Base-by-base conservation (phyloP, 2,888 invertebrate genomes). In the Parthenolecanium corni region DNA sequence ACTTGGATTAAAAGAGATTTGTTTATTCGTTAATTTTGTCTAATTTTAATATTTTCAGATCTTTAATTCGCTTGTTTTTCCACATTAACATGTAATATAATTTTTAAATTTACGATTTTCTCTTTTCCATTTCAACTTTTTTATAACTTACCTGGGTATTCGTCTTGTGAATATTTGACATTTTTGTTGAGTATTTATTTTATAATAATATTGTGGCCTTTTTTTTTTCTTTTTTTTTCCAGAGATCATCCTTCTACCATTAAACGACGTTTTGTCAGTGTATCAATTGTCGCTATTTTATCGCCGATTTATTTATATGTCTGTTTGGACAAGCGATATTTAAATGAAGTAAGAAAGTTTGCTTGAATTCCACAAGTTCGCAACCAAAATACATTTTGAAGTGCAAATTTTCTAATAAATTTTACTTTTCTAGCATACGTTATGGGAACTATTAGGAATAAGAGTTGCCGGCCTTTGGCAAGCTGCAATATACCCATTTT, bases 231-330 rank as follows among this genome's bases (percentile, higher is more conserved):
- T 51, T 66, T 65, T 54, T 68, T 65, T 78, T 82, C 67, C 76
- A 89, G 94, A 71, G 86, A 92, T 72, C 90, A 94, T 75, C 91
- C 93, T 14, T 80, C 84, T 9, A 89, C 87, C 4, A 89, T 94
- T 68, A 91, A 89, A 73, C 82, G 82, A 71, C 80, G 93, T 71
- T 93, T 93, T 73, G 79, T 88, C 68, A 91, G 93, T 74, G 90
- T 89, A 11, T 82, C 82, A 67, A 76, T 86, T 66, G 87, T 91
- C 76, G 85, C 88, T 78, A 73, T 89, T 58, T 71, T 92, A 61
- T 85, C 90, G 14, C 89, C 91, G 54, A 75, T 84, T 65, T 83
- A 89, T 71, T 79, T 89, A 54, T 85, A 86, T 71, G 78, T 80
- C 69, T 86, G 87, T 70, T 78, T 87, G 38, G 78, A 81, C 64